A percentile compares a stretch with the other conserved stretches of the same genome.
Evolutionary conservation across 92 coral and sea anemone species (phyloP).

Genomic region (Zoanthus sociatus): DNA sequence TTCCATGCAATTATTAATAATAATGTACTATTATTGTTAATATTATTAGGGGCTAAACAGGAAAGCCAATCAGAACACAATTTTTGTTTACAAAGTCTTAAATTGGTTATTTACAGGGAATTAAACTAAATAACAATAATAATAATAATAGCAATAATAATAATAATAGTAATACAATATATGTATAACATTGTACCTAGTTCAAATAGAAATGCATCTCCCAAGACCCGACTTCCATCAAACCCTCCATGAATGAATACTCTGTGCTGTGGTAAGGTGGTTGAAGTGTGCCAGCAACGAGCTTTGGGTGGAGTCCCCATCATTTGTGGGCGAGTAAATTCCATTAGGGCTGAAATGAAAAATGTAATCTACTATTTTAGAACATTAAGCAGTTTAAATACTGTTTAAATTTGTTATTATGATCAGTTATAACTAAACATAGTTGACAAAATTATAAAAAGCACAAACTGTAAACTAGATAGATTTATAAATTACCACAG

Average conservation of each 20-base stretch:
- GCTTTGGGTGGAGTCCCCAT: constrained; percentile 80
- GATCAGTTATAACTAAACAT: too few species aligned
- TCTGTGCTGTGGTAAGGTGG: constrained; percentile 72
- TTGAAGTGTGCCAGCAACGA: constrained; percentile 92
- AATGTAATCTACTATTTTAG: neutral
- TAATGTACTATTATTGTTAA: too few species aligned
- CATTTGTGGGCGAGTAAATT: constrained; percentile 73
- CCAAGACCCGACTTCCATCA: constrained; percentile 77
- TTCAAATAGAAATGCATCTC: constrained; percentile 86
- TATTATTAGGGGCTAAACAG: too few species aligned
- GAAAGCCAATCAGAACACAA: neutral
- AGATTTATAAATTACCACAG: too few species aligned
- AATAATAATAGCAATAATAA: neutral
- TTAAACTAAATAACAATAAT: neutral
- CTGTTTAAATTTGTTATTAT: too few species aligned
- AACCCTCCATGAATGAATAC: constrained; percentile 94
- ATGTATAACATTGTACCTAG: constrained; percentile 56
- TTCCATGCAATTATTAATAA: too few species aligned
- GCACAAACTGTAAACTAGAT: too few species aligned
- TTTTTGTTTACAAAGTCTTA: neutral
- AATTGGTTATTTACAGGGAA: too few species aligned
- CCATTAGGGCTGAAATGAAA: constrained; percentile 77
- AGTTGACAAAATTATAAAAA: too few species aligned
- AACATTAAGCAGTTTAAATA: too few species aligned
- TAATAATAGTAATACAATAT: neutral